Base-by-base conservation (phyloP, 2,797 vertebrate species). In the Melanotaenia trifasciata region DNA sequence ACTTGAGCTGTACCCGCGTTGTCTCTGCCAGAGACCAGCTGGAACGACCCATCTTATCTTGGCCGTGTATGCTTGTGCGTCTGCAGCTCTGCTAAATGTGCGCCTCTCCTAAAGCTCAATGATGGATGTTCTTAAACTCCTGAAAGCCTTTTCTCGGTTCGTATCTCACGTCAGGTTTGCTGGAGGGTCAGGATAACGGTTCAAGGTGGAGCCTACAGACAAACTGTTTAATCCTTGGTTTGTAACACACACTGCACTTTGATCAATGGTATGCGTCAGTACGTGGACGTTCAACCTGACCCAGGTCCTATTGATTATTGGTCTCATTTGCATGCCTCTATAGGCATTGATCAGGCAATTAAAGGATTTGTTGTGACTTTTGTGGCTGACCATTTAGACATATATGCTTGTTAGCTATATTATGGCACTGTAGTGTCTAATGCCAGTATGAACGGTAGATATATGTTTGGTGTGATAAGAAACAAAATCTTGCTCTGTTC, bases 321-420 rank as follows among this genome's bases (percentile, higher is more conserved):
- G 75, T 72, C 80, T 91, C 58, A 79, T 93, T 92, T 90, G 83
- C 84, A 85, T 88, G 70, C 64, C 90, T 87, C 79, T 84, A 65
- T 70, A 51, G 71, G 76, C 80, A 92, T 92, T 64, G 90, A 93
- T 86, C 82, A 75, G 84, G 76, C 84, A 90, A 89, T 93, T 93
- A 91, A 91, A 86, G 85, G 91, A 89, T 93, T 90, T 86, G 85
- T 86, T 74, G 56, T 22, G 78, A 81, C 67, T 71, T 81, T 71
- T 62, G 67, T 67, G 76, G 58, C 53, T 10, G 67, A 68, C 61
- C 70, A 6, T 60, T 74, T 71, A 18, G 43, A 58, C 7, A 12
- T 38, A 38, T 74, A 33, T 58, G 16, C 11, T 62, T 20, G 3
- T 59, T 47, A 40, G 60, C 45, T 62, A 40, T 58, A 28, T 47